Evolutionary conservation across 2,113 vertebrate species (phyloP).

Genomic region (Rhineura floridana): DNA sequence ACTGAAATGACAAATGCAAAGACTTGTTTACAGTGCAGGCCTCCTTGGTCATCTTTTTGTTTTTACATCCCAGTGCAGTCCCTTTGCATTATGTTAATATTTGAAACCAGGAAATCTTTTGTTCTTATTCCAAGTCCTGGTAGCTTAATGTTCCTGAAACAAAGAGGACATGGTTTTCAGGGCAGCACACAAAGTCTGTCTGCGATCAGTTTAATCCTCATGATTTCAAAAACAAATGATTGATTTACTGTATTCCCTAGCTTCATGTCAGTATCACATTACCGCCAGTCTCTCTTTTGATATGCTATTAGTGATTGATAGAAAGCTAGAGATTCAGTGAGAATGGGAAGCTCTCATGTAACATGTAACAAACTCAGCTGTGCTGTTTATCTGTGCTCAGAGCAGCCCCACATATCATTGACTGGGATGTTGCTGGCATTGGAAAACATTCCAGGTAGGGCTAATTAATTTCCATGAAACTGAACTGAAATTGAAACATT

Average conservation of each 20-base stretch:
- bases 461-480: neutral
- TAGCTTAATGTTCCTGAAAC: neutral
- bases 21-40: constrained; percentile 18
- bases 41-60: neutral
- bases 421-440: neutral
- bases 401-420: neutral
- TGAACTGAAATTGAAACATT: neutral
- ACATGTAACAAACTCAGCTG: neutral
- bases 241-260: neutral
- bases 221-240: neutral
- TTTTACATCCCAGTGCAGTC: constrained; percentile 4
- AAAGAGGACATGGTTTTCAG: neutral
- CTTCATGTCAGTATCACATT: neutral
- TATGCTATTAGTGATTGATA: neutral
- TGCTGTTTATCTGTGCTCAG: neutral
- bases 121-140: neutral
- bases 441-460: neutral
- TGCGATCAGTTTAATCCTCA: neutral
- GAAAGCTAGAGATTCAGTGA: neutral
- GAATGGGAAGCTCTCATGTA: neutral
- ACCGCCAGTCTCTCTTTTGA: neutral
- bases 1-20: constrained; percentile 32
- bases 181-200: neutral
- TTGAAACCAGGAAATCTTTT: neutral
- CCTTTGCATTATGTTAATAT: neutral